Evolutionary conservation across 2,113 vertebrate genomes (phyloP).

Genomic region (Panthera leo): DNA sequence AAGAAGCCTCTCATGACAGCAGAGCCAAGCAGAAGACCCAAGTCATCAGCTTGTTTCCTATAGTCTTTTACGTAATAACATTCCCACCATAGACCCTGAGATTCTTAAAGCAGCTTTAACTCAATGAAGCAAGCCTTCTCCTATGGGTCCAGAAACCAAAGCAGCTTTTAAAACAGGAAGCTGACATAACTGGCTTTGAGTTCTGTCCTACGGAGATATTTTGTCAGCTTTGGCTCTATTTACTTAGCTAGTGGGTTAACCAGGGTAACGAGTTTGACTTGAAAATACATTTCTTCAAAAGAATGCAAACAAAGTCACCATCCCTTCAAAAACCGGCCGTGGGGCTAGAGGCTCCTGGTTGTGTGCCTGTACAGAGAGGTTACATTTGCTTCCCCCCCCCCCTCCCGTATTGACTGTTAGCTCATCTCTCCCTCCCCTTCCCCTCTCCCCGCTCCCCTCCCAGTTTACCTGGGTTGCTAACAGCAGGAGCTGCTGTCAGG

Average conservation of each 20-base stretch:
- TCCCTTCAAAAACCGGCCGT: not conserved
- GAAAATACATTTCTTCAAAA: constrained; percentile 61
- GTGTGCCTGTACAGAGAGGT: not conserved
- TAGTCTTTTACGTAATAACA: not conserved
- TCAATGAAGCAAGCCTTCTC: not conserved
- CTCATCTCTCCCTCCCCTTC: no score
- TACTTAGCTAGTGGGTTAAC: constrained; percentile 12
- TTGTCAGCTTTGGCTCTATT: not conserved
- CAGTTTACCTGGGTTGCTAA: not conserved
- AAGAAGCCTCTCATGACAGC: not conserved
- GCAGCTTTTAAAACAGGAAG: constrained; percentile 46
- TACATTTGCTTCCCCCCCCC: not conserved
- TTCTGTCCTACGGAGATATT: not conserved
- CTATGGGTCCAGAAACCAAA: not conserved
- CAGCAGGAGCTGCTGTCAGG: not conserved
- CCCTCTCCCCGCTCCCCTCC: rapidly evolving
- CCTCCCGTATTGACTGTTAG: rapidly evolving
- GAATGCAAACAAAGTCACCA: not conserved
- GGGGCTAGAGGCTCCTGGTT: not conserved
- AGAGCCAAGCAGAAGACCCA: constrained; percentile 24
- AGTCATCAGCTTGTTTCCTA: not conserved
- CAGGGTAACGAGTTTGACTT: not conserved
- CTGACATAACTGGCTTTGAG: not conserved
- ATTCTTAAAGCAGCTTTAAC: constrained; percentile 2
- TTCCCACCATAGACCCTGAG: not conserved